Conservation (phyloP, 2,888 invertebrate genomes). For the Agonum fuliginosum region DNA sequence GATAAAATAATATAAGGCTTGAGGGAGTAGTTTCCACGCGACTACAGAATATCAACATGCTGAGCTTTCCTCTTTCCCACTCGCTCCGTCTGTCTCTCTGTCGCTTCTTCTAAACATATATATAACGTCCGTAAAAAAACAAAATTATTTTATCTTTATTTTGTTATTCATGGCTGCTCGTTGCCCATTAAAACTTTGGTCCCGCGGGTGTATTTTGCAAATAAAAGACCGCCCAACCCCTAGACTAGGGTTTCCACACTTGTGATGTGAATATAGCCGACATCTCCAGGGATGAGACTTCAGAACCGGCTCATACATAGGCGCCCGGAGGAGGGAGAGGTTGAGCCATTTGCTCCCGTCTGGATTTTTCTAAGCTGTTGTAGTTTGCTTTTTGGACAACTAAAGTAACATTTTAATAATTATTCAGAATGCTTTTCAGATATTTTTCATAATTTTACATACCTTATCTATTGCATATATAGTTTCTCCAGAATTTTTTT, state of each 20-base stretch:
- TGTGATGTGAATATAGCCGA: constrained; percentile 58
- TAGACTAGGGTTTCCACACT: constrained; percentile 60
- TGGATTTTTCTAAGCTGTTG: not conserved
- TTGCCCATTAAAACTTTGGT: constrained; percentile 69
- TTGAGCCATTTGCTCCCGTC: no score
- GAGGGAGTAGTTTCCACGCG: constrained; percentile 44
- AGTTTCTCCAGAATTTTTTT: no score
- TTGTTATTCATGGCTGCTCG: constrained; percentile 69
- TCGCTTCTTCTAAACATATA: constrained; percentile 58
- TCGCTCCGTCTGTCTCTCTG: not conserved
- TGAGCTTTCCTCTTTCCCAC: not conserved
- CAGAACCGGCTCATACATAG: constrained; percentile 61
- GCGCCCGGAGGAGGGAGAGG: no score
- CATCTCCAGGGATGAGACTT: constrained; percentile 60
- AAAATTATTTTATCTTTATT: constrained; percentile 69
- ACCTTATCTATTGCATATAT: no score
- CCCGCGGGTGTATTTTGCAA: constrained; percentile 68
- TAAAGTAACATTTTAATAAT: not conserved
- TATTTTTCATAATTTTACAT: not conserved
- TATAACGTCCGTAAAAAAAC: constrained; percentile 66
- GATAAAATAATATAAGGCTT: constrained; percentile 55
- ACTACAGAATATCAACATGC: constrained; percentile 52
- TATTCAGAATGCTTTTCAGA: not conserved
- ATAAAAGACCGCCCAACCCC: constrained; percentile 66
- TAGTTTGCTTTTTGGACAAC: no score